Evolutionary conservation across 2,888 invertebrate species (phyloP).

Genomic region (Drosophila mulleri): DNA sequence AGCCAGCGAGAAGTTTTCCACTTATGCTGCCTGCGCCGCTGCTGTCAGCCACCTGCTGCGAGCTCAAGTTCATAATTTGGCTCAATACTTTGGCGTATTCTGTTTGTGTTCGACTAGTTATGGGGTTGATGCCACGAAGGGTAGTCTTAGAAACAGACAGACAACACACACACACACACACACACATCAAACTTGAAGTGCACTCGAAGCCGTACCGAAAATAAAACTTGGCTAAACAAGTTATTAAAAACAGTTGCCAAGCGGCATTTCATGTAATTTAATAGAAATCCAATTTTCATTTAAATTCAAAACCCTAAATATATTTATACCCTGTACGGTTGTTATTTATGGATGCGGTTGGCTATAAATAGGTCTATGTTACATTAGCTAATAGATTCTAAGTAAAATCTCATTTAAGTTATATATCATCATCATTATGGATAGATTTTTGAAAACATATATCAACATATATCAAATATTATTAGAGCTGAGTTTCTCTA

Average conservation of each 20-base stretch:
- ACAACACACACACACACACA: conserved; percentile 15
- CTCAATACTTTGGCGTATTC: conserved; percentile 31
- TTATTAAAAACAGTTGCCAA: conserved; percentile 49
- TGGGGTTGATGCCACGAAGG: conserved; percentile 36
- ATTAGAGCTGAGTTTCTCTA: too few species aligned
- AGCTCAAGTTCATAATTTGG: conserved; percentile 62
- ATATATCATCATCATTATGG: too few species aligned
- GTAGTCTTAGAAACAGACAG: conserved; percentile 16
- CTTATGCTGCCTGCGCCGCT: conserved; percentile 42
- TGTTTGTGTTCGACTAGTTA: conserved; percentile 25
- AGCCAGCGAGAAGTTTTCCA: conserved; percentile 55
- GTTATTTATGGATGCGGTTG: neutral
- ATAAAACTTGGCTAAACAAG: conserved; percentile 54
- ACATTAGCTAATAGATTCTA: too few species aligned
- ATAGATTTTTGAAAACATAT: too few species aligned
- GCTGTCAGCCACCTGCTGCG: conserved; percentile 68
- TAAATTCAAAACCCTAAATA: neutral
- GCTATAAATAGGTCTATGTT: neutral
- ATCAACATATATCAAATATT: too few species aligned
- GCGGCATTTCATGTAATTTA: conserved; percentile 11
- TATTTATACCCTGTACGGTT: neutral
- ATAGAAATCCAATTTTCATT: conserved; percentile 16
- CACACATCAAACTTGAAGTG: conserved; percentile 16
- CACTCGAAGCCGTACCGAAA: conserved; percentile 37
- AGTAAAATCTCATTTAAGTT: too few species aligned